These are phyloP conservation scores for Nyctibius grandis DNA, from an alignment of 2,797 vertebrate species.

Conservation along the genomic window DNA sequence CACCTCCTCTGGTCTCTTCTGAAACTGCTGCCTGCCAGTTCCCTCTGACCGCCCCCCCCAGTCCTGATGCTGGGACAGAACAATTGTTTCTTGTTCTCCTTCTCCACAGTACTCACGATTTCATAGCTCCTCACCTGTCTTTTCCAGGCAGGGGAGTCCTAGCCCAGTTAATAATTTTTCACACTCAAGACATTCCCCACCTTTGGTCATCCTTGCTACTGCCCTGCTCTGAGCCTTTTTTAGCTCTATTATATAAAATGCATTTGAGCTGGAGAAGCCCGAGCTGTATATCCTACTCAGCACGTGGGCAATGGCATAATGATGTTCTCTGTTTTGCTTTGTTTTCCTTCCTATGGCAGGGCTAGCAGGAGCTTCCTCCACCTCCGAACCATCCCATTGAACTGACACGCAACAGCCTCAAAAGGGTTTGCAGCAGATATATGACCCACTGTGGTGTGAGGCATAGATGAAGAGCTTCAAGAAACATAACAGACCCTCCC, in stretches of 20 bases:
- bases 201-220: neutral
- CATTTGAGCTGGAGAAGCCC: neutral
- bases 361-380: neutral
- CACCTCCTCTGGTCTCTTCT: neutral
- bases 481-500: neutral
- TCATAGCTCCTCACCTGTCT: neutral
- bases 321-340: neutral
- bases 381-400: neutral
- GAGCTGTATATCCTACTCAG: neutral
- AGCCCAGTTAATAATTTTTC: neutral
- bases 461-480: neutral
- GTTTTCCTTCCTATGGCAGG: neutral
- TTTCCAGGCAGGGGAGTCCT: neutral
- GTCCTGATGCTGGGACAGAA: neutral
- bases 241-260: neutral
- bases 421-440: neutral
- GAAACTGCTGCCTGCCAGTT: neutral
- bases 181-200: neutral
- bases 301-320: neutral
- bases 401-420: neutral
- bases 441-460: neutral
- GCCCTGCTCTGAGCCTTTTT: neutral
- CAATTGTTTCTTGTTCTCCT: neutral
- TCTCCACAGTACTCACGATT: neutral
- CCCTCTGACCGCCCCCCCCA: neutral